Conservation (phyloP, 2,888 invertebrate species). For the Pheosia gnoma region DNA sequence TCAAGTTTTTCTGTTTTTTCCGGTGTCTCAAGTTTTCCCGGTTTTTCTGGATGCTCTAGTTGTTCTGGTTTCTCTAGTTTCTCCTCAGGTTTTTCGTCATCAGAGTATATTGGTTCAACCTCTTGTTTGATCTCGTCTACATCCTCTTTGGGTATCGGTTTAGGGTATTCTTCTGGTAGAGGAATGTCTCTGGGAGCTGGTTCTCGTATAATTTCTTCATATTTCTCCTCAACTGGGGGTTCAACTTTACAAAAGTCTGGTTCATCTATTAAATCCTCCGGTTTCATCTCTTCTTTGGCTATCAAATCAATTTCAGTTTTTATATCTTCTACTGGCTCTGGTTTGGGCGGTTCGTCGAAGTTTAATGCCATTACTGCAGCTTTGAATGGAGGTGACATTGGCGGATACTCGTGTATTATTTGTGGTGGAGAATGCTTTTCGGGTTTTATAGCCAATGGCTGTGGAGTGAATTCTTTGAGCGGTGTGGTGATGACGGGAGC, state of each 20-base stretch:
- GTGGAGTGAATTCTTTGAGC: conserved; percentile 55
- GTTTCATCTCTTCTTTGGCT: conserved; percentile 76
- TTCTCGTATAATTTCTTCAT: conserved; percentile 42
- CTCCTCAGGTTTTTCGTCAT: conserved; percentile 48
- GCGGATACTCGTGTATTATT: conserved; percentile 68
- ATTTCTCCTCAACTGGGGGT: conserved; percentile 44
- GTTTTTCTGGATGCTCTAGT: conserved; percentile 35
- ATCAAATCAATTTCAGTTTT: conserved; percentile 70
- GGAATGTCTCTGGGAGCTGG: conserved; percentile 11
- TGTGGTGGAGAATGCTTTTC: conserved; percentile 65
- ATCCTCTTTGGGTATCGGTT: conserved; percentile 28
- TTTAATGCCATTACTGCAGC: conserved; percentile 54
- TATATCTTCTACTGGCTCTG: conserved; percentile 58
- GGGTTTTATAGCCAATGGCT: conserved; percentile 50
- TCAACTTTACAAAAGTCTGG: conserved; percentile 65
- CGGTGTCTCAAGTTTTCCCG: conserved; percentile 34
- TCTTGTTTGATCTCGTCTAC: conserved; percentile 45
- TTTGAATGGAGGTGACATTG: conserved; percentile 62
- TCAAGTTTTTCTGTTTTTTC: conserved; percentile 35
- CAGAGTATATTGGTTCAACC: conserved; percentile 46
- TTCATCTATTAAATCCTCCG: conserved; percentile 66
- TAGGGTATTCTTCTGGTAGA: conserved; percentile 7
- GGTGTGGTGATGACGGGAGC: conserved; percentile 58
- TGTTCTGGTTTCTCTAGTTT: neutral
- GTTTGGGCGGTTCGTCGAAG: conserved; percentile 66